Conservation (phyloP, 2,888 invertebrate genomes). For the Rugalucina vietnamica region DNA sequence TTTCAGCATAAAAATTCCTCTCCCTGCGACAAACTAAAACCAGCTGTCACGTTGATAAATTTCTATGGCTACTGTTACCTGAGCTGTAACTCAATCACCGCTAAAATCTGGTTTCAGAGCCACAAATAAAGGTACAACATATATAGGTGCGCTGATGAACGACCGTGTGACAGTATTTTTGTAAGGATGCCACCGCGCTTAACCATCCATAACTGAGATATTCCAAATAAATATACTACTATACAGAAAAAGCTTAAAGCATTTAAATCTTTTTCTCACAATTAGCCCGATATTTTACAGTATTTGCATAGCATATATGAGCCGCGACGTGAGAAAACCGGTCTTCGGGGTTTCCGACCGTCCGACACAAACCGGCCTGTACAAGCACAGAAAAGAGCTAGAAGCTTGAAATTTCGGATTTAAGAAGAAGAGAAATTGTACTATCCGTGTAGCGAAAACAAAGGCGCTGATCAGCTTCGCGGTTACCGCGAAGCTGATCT, state of each 20-base stretch:
- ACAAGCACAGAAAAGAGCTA: too few species aligned
- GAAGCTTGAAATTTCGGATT: too few species aligned
- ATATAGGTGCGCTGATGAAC: neutral
- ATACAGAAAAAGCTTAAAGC: slow-evolving; percentile 1
- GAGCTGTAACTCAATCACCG: neutral
- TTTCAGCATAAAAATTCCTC: slow-evolving; percentile 6
- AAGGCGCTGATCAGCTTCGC: too few species aligned
- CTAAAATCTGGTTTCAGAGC: neutral
- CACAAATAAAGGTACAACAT: neutral
- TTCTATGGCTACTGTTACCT: neutral
- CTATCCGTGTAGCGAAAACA: too few species aligned
- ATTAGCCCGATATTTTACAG: slow-evolving; percentile 10
- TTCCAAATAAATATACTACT: slow-evolving; percentile 10
- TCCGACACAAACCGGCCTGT: too few species aligned
- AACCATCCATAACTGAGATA: slow-evolving; percentile 9
- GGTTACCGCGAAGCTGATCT: too few species aligned
- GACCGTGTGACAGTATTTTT: slow-evolving; percentile 13
- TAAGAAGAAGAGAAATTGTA: too few species aligned
- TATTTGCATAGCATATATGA: neutral
- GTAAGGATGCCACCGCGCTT: neutral
- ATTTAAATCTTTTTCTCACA: slow-evolving; percentile 16
- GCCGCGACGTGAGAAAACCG: too few species aligned
- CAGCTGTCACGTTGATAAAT: slow-evolving; percentile 7
- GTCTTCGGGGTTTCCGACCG: too few species aligned
- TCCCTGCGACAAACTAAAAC: neutral